Evolutionary conservation across 1,140 invertebrate genomes (phyloP), one percentile per base, ranked within the genome.

Genomic region (Bathynomus jamesi): DNA sequence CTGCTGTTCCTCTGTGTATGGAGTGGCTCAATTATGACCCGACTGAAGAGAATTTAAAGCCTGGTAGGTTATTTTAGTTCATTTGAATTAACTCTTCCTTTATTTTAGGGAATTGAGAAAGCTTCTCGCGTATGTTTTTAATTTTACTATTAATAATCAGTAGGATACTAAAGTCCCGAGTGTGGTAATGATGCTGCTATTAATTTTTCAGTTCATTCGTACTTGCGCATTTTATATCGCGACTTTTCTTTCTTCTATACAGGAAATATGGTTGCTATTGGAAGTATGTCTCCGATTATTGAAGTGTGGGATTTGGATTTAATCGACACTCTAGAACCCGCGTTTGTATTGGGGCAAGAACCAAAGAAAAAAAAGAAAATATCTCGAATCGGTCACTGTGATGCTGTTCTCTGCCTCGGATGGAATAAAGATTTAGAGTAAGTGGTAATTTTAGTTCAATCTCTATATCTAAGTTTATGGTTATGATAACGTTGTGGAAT

Each of bases 251-350:
- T n/a, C n/a, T n/a, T n/a, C n/a, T n/a, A n/a, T n/a, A n/a, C 72
- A 84, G 93, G 89, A 24, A 98, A 96, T 82, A 87, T 95, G 76
- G 89, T 94, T 78, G 95, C 95, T 4, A 86, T 98, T 78, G 95
- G 94, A 17, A 90, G 88, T 46, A 96, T 98, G 92, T 88, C 89
- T 73, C 89, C 94, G 1, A 87, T 93, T 61, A 96, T 99, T 71
- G 89, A 94, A 74, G 87, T 98, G 11, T 98, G 95, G 95, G 94
- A 99, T 82, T 82, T 98, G 30, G 95, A 98, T 84, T 86, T 98
- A 66, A 88, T 96, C 66, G 91, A 97, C 80, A 89, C 88, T 73
- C 82, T 97, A 25, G 93, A 95, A 81, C 94, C 96, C 40, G 89
- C 88, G 0, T 91, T 90, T 78, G 89, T 87, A 78, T 83, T 98